Percentiles rank a stretch among this genome's conserved stretches.
These are phyloP conservation scores for Cheirogaleus major DNA, from an alignment of 2,797 vertebrate species.

Conservation along the genomic window DNA sequence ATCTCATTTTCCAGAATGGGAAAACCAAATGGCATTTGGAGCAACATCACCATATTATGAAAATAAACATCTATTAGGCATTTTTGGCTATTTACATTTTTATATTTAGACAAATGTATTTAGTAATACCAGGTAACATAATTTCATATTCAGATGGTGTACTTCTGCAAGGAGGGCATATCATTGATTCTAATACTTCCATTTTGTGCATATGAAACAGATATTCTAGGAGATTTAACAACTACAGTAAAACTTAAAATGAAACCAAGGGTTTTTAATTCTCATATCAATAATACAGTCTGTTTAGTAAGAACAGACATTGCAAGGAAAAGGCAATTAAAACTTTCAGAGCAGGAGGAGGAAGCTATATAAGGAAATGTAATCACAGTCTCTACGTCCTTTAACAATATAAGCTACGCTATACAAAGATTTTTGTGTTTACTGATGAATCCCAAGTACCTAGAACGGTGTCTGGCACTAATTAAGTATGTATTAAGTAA, in stretches of 20 bases:
- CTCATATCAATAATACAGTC: neutral
- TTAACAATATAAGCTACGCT: neutral
- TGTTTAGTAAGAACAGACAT: neutral
- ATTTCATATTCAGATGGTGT: neutral
- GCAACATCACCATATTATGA: neutral
- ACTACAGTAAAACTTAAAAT: neutral
- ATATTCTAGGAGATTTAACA: neutral
- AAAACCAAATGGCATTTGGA: neutral
- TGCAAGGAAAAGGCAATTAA: constrained; percentile 23
- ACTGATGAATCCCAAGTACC: neutral
- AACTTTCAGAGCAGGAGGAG: neutral
- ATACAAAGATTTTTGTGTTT: neutral
- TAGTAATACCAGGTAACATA: constrained; percentile 6
- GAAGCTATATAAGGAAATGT: neutral
- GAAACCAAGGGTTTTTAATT: constrained; percentile 25
- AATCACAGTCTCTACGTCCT: neutral
- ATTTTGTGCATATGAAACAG: constrained; percentile 11
- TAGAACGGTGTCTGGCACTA: neutral
- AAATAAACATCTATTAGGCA: neutral
- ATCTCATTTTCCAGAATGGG: constrained; percentile 14
- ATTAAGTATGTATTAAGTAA: neutral
- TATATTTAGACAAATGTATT: neutral
- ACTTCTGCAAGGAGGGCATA: neutral
- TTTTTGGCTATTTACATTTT: constrained; percentile 25
- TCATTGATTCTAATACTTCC: neutral